A percentile compares a stretch with the other conserved stretches of the same genome.
phyloP scores from a whole-genome alignment of 37 sponge, comb jelly and placozoan species.

The Amphimedon queenslandica region DNA sequence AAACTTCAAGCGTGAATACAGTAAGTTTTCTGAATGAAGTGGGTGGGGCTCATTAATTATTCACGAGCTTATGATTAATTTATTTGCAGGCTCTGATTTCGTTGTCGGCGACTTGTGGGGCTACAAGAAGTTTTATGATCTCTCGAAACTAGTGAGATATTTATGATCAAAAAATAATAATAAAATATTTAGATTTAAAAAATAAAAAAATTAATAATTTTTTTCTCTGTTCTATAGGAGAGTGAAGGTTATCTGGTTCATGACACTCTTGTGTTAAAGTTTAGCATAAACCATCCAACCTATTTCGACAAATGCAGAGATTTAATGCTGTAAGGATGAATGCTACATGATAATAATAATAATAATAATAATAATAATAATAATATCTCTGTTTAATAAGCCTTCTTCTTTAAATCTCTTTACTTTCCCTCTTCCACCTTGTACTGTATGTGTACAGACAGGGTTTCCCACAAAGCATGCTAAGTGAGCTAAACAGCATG shows the following conservation, averaged over 20 bases:
- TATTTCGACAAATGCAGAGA: constrained; percentile 78
- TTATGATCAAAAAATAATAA: too few species aligned
- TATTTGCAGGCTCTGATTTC: constrained; percentile 74
- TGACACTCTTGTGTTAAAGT: constrained; percentile 68
- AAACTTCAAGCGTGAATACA: constrained; percentile 57
- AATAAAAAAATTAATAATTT: not conserved
- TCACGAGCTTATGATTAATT: not conserved
- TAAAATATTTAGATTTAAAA: not conserved
- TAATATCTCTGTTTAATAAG: too few species aligned
- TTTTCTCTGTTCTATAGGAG: too few species aligned
- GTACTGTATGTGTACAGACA: too few species aligned
- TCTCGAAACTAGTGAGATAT: constrained; percentile 59
- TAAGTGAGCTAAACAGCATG: too few species aligned
- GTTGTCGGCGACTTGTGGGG: constrained; percentile 96
- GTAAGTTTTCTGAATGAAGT: constrained; percentile 15
- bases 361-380: too few species aligned
- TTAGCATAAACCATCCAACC: constrained; percentile 66
- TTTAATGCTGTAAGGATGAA: constrained; percentile 44
- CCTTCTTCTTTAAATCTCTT: too few species aligned
- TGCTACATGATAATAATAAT: too few species aligned
- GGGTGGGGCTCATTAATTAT: not conserved
- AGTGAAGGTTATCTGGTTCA: constrained; percentile 66
- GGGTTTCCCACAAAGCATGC: too few species aligned
- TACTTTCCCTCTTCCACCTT: too few species aligned
- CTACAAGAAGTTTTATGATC: constrained; percentile 85